Conservation (phyloP, 2,888 invertebrate species). For the Macrophya annulata region DNA sequence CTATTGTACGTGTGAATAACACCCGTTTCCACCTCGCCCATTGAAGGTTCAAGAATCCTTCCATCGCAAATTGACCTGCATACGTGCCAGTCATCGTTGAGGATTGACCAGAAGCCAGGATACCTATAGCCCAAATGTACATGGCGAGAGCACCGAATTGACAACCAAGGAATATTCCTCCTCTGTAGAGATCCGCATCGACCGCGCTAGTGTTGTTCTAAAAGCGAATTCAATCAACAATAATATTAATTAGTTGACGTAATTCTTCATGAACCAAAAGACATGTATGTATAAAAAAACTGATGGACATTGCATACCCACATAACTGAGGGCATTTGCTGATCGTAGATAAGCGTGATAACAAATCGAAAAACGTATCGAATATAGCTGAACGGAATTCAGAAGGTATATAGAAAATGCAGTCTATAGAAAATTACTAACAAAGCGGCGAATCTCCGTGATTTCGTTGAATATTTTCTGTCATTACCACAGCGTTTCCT, state of each 20-base stretch:
- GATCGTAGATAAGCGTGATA: background rate
- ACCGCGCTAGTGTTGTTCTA: conserved; percentile 79
- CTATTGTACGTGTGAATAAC: conserved; percentile 90
- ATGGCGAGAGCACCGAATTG: conserved; percentile 88
- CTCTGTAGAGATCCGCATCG: conserved; percentile 87
- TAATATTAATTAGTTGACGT: background rate
- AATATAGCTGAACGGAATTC: conserved; percentile 77
- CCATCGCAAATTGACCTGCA: conserved; percentile 95
- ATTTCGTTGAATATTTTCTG: background rate
- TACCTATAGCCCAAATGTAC: conserved; percentile 93
- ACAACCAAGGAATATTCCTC: conserved; percentile 89
- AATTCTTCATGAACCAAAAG: background rate
- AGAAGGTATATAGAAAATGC: conserved; percentile 74
- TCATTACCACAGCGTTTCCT: background rate
- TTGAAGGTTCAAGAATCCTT: conserved; percentile 91
- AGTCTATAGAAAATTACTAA: conserved; percentile 8
- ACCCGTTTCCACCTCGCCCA: conserved; percentile 95
- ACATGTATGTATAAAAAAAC: background rate
- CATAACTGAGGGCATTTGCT: background rate
- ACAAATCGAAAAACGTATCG: background rate
- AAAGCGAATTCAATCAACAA: background rate
- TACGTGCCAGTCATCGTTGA: conserved; percentile 92
- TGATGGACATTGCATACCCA: background rate
- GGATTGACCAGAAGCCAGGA: conserved; percentile 91
- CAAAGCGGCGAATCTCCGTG: background rate